Evolutionary conservation across 2,113 vertebrate species (phyloP).

Genomic region (Piprites chloris): DNA sequence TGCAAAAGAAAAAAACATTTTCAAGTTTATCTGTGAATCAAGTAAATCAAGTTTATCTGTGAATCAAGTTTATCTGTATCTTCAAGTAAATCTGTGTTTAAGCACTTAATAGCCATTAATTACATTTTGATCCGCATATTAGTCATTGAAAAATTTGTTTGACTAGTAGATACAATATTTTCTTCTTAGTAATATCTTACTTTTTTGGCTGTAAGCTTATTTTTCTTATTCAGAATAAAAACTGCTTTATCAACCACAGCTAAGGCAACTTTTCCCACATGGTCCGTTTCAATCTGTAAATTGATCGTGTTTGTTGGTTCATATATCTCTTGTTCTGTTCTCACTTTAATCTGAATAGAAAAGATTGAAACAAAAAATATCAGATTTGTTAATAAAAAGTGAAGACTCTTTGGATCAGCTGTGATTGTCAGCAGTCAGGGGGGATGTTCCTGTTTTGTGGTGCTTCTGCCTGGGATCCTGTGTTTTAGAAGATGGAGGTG

Average conservation of each 20-base stretch:
- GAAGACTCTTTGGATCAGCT: not conserved
- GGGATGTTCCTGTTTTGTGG: not conserved
- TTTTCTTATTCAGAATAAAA: conserved; percentile 74
- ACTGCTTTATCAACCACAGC: conserved; percentile 81
- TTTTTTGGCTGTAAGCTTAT: conserved; percentile 79
- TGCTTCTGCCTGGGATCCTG: not conserved
- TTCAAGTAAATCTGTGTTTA: not conserved
- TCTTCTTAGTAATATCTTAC: conserved; percentile 38
- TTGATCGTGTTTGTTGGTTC: not conserved
- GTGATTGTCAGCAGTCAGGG: not conserved
- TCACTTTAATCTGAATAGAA: conserved; percentile 50
- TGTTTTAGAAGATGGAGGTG: rapidly evolving
- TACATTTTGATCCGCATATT: not conserved
- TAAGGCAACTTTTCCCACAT: conserved; percentile 67
- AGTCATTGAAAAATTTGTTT: not conserved
- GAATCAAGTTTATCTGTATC: no score
- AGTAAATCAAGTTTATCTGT: no score
- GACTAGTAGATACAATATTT: not conserved
- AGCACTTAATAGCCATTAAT: not conserved
- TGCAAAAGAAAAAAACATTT: not conserved
- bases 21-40: no score
- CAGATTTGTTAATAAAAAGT: not conserved
- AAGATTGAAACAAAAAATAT: not conserved
- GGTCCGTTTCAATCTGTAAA: conserved; percentile 39
- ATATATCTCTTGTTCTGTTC: not conserved